Evolutionary conservation across 2,797 vertebrate genomes (phyloP).

Genomic region (Mormyrus hasselquistii): DNA sequence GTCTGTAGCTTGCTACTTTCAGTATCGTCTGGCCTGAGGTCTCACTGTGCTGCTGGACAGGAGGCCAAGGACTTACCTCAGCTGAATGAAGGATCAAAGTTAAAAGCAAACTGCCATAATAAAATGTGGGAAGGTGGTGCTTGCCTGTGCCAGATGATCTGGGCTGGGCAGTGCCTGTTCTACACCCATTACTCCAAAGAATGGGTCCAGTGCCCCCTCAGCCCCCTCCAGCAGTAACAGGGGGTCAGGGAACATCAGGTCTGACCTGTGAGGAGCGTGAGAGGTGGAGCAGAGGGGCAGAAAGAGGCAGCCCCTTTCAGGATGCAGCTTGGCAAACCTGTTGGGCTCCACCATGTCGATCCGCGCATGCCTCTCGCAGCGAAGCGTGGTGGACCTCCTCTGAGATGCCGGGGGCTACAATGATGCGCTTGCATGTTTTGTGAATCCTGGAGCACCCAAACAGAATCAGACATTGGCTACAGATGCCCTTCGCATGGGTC

Average conservation of each 20-base stretch:
- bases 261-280: slow-evolving; percentile 39
- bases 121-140: background rate
- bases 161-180: slow-evolving; percentile 61
- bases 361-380: slow-evolving; percentile 44
- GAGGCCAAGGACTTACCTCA: background rate
- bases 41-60: background rate
- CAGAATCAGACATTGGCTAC: background rate
- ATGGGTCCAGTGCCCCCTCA: slow-evolving; percentile 72
- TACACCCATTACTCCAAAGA: slow-evolving; percentile 70
- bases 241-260: slow-evolving; percentile 56
- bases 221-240: slow-evolving; percentile 58
- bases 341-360: slow-evolving; percentile 68
- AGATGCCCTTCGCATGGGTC: slow-evolving; percentile 19
- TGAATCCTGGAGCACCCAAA: background rate
- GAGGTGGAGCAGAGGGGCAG: background rate
- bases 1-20: background rate
- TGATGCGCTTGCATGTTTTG: background rate
- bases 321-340: slow-evolving; percentile 50
- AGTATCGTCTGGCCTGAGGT: background rate
- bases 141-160: slow-evolving; percentile 55
- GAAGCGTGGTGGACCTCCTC: slow-evolving; percentile 68
- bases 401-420: slow-evolving; percentile 41
- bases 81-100: background rate
- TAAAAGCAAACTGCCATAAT: background rate
- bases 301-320: background rate